phyloP scores from a whole-genome alignment of 1,140 invertebrate genomes.

The Drosophila melanica region DNA sequence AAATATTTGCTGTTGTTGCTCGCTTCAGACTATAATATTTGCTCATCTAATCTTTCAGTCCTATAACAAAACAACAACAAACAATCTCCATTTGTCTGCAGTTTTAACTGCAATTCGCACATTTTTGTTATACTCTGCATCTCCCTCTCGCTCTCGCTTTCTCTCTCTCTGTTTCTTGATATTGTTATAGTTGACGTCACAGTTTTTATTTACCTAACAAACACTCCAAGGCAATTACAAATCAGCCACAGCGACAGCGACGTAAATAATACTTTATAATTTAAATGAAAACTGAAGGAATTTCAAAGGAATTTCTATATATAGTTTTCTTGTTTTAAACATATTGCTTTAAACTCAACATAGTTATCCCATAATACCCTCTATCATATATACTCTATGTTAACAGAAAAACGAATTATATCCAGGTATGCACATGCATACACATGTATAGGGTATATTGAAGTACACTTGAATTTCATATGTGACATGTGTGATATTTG shows the following conservation, averaged over 20 bases:
- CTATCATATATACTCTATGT: too few species aligned
- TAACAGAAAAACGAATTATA: too few species aligned
- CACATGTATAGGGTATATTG: slow-evolving; percentile 10
- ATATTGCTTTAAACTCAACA: too few species aligned
- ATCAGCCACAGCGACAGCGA: too few species aligned
- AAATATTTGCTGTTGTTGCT: too few species aligned
- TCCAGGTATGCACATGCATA: too few species aligned
- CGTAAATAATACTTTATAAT: too few species aligned
- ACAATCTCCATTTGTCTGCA: neutral
- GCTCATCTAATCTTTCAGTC: neutral
- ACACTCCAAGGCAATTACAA: too few species aligned
- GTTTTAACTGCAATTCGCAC: neutral
- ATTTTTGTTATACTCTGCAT: neutral
- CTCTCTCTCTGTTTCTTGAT: neutral
- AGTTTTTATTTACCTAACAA: neutral
- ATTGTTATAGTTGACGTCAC: neutral
- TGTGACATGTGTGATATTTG: slow-evolving; percentile 49
- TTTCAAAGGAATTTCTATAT: too few species aligned
- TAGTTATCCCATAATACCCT: too few species aligned
- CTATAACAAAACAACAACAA: neutral
- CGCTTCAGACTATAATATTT: neutral
- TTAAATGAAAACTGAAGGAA: too few species aligned
- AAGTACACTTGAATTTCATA: slow-evolving; percentile 43
- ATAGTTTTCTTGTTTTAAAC: too few species aligned
- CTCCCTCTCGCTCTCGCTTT: neutral